Evolutionary conservation across 2,888 invertebrate genomes (phyloP).

Genomic region (Gari tellinella): DNA sequence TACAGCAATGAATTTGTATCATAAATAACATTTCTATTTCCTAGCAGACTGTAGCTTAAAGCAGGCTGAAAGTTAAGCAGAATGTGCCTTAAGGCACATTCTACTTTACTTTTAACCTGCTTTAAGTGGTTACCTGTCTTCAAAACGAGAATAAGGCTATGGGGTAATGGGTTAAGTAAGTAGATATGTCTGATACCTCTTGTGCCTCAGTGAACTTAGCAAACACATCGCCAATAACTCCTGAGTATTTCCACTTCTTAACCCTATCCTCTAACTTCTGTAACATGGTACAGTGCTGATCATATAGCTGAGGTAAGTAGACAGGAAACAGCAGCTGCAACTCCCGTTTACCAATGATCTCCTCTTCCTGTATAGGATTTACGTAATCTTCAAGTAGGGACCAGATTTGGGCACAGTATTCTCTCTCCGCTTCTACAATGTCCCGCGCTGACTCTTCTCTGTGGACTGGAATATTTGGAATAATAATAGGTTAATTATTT

Average conservation of each 20-base stretch:
- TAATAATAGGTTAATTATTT: no score
- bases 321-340: conserved; percentile 84
- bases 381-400: conserved; percentile 84
- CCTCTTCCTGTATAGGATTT: conserved; percentile 81
- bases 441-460: conserved; percentile 79
- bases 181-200: conserved; percentile 68
- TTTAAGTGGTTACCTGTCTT: no score
- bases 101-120: no score
- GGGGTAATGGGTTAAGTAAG: no score
- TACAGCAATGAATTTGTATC: no score
- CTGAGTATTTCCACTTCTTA: conserved; percentile 81
- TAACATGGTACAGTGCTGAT: conserved; percentile 84
- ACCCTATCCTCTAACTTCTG: conserved; percentile 84
- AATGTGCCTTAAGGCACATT: no score
- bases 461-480: conserved; percentile 59
- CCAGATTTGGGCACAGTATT: conserved; percentile 85
- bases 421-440: conserved; percentile 84
- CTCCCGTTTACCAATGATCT: conserved; percentile 66
- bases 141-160: no score
- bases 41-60: no score
- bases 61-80: no score
- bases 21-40: no score
- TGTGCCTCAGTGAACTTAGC: conserved; percentile 78
- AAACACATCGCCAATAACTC: conserved; percentile 84
- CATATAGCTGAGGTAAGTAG: conserved; percentile 84